Conservation (phyloP, 2,888 invertebrate genomes). For the Patella caerulea region DNA sequence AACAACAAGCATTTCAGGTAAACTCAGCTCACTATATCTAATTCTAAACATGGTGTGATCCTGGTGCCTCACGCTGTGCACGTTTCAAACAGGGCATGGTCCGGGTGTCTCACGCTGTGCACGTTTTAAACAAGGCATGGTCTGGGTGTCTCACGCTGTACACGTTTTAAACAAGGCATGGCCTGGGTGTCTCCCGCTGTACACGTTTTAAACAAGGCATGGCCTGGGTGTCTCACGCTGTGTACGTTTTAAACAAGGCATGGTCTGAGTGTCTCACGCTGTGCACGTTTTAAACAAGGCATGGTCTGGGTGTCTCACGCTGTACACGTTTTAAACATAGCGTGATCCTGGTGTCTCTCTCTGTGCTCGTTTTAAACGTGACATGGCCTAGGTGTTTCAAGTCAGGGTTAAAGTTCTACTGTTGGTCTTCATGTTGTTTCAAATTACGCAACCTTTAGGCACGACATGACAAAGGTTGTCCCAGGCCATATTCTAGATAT, state of each 20-base stretch:
- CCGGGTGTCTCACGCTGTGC: neutral
- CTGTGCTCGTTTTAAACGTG: too few relatives aligned
- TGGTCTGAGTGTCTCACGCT: too few relatives aligned
- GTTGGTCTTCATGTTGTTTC: too few relatives aligned
- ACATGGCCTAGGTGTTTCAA: too few relatives aligned
- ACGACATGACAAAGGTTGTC: too few relatives aligned
- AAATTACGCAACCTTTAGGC: too few relatives aligned
- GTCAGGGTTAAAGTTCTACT: too few relatives aligned
- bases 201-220: neutral
- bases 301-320: neutral
- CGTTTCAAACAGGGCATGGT: neutral
- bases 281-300: too few relatives aligned
- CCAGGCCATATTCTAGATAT: too few relatives aligned
- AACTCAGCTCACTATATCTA: neutral
- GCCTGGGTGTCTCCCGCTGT: neutral
- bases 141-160: neutral
- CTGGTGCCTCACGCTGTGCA: neutral
- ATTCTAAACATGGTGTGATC: neutral
- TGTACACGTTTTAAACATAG: neutral
- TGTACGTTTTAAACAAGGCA: too few relatives aligned
- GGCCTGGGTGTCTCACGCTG: too few relatives aligned
- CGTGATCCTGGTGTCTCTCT: neutral
- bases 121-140: neutral
- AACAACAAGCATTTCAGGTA: constrained; percentile 72
- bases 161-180: too few relatives aligned